phyloP scores from a whole-genome alignment of 2,113 vertebrate genomes.

The Nicator chloris region DNA sequence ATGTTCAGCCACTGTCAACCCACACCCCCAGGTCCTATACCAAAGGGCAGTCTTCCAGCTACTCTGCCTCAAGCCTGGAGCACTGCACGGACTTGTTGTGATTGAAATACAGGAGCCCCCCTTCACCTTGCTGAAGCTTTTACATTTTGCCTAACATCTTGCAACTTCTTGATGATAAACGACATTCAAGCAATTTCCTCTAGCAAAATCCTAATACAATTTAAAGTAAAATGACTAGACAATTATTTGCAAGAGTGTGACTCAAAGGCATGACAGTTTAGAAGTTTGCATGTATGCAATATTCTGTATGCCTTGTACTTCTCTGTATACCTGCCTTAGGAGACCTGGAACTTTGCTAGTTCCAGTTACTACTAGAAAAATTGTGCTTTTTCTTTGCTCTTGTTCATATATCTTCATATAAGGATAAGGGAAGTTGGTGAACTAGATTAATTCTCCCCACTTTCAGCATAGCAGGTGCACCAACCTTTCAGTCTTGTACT shows the following conservation, averaged over 20 bases:
- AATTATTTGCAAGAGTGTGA: not conserved
- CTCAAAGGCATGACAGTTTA: not conserved
- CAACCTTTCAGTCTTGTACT: not conserved
- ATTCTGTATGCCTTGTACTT: not conserved
- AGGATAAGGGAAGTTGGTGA: not conserved
- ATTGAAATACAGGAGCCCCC: no score
- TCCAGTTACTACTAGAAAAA: not conserved
- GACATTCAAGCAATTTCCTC: not conserved
- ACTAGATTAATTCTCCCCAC: not conserved
- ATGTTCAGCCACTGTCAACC: accelerated
- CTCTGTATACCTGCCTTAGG: not conserved
- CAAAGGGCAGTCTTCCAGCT: not conserved
- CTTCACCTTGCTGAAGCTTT: not conserved
- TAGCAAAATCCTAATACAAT: not conserved
- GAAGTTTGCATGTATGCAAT: not conserved
- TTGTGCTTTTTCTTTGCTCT: not conserved
- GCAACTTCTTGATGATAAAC: not conserved
- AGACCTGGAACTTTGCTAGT: not conserved
- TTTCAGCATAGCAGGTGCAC: not conserved
- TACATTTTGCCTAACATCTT: not conserved
- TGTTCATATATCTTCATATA: not conserved
- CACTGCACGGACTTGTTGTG: not conserved
- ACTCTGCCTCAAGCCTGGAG: not conserved
- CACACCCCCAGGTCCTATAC: not conserved
- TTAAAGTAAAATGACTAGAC: not conserved